Base-by-base conservation (phyloP, 1,140 invertebrate genomes). In the Microplitis demolitor region DNA sequence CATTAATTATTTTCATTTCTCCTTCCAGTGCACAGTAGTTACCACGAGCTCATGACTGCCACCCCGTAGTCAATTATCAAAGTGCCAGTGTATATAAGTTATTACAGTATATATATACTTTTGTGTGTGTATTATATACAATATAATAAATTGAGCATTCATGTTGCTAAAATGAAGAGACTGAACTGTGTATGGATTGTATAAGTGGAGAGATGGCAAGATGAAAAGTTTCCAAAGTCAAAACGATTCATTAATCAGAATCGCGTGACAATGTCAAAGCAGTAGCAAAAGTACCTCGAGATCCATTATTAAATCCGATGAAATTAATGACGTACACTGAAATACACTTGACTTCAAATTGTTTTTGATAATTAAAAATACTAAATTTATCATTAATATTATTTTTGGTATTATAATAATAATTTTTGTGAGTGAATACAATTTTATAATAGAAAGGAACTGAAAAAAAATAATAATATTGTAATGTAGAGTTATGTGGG, bases 241-340 rank as follows among this genome's bases (percentile, higher is more conserved):
- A 67, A 67, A 67, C 24, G 45, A 53, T 54, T 54, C 58, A 67
- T 72, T 60, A 72, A 72, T 67, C 66, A 67, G 37, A 86, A 87
- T 86, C 85, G 85, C 78, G 70, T 75, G 76, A 35, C 74, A 76
- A 66, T 63, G 71, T 56, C 69, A 71, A 69, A 75, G 75, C 72
- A 68, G 13, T 50, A 39, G 70, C 71, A 77, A 74, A 62, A 72
- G 62, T 45, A 71, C 70, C 64, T 75, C 24, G 66, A 73, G 33
- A 37, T 39, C 79, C 78, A 83, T 84, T 87, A 87, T 87, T 86
- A 87, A 86, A 87, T 85, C 76, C 82, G 87, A 85, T 85, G 82
- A 85, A 84, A 87, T 87, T 87, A 87, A 87, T 87, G 85, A 86
- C 84, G 84, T 87, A 87, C 84, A 87, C 79, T 81, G 84, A 85